Evolutionary conservation across 1,140 invertebrate genomes (phyloP), one percentile per base, ranked within the genome.

Genomic region (Euura saliciscinereae): DNA sequence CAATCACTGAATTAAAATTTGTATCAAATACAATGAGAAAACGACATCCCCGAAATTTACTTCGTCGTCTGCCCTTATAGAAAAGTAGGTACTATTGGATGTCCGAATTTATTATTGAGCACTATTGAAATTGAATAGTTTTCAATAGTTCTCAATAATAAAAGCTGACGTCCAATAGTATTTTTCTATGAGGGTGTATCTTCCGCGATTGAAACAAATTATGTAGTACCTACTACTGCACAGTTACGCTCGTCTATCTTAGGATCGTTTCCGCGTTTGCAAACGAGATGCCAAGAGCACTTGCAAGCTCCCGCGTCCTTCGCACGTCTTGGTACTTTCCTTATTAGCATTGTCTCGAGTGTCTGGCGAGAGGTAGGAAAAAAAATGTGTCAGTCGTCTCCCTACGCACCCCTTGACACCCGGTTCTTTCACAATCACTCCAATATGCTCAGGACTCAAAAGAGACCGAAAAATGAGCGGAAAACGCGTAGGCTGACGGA

Each of bases 291-390:
- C 28, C 28, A 28, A 28, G 28, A 28, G 28, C 28, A 28, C 28
- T 28, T 28, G 28, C 28, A 28, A 28, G 28, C 28, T 28, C 28
- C 51, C 51, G 51, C 51, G 51, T 59, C 51, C 51, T 59, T 59
- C 42, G 43, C 68, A 42, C 45, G 43, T 69, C n/a, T 46, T 45
- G 68, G 42, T 44, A 69, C 73, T 79, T 78, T 76, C 68, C 80
- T 81, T 79, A 80, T 82, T 75, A 78, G 75, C 76, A 74, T 75
- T 69, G 75, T 80, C 78, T 78, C 73, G 74, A 80, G 77, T 77
- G 72, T 74, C 70, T 66, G 28, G 28, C 7, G 69, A 45, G 66
- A 46, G 45, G 70, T 13, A 69, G 51, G n/a, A 59, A 59, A 59
- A 28, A 28, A 28, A 28, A 28, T 28, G 28, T 28, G 28, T 28